A percentile compares a stretch with the other conserved stretches of the same genome.
These are phyloP conservation scores for Rotaria sp. DNA, from an alignment of 2,888 invertebrate species.

Conservation along the genomic window DNA sequence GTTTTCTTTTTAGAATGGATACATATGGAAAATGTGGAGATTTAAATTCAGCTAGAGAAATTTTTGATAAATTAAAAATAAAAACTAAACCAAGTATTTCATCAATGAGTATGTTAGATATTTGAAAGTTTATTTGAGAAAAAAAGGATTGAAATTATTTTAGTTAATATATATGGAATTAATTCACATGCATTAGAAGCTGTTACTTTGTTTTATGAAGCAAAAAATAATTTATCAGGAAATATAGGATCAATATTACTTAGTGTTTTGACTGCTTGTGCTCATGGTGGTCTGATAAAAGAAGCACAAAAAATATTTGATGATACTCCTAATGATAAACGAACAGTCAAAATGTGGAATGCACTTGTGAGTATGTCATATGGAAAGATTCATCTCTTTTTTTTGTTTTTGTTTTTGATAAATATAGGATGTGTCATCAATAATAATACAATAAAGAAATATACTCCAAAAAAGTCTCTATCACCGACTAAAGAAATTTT, in stretches of 20 bases:
- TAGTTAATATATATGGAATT: background rate
- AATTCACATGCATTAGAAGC: slow-evolving; percentile 4
- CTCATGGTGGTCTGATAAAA: background rate
- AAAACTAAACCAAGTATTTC: background rate
- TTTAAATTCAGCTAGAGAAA: background rate
- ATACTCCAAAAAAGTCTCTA: too few relatives aligned
- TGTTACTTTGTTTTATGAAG: background rate
- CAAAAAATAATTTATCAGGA: background rate
- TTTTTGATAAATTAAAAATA: background rate
- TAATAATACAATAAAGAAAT: too few relatives aligned
- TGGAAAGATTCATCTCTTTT: too few relatives aligned
- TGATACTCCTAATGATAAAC: background rate
- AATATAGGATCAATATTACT: background rate
- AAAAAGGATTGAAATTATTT: background rate
- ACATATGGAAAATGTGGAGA: background rate
- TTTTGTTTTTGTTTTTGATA: too few relatives aligned
- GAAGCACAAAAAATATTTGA: background rate
- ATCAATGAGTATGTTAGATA: background rate
- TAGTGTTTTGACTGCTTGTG: slow-evolving; percentile 6
- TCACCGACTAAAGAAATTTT: too few relatives aligned
- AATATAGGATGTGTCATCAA: too few relatives aligned
- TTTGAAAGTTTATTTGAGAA: background rate
- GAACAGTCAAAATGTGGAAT: background rate
- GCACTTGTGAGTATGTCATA: background rate
- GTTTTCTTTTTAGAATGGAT: background rate